Percentiles rank a stretch among this genome's conserved stretches.
Conservation (phyloP, 2,888 invertebrate genomes). For the Teleogryllus oceanicus region DNA sequence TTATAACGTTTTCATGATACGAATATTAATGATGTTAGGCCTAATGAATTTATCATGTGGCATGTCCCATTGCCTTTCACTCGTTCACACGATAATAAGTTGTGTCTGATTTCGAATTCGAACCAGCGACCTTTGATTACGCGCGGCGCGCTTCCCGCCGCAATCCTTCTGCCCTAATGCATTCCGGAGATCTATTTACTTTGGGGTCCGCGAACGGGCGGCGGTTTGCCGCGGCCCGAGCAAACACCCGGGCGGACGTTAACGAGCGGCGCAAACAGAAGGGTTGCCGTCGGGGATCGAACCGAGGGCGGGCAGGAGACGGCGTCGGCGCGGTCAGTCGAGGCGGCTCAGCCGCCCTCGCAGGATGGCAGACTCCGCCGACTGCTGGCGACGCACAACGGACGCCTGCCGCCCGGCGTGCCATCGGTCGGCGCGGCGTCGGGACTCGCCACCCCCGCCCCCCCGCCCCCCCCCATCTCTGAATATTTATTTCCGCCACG, state of each 20-base stretch:
- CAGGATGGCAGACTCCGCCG: background rate
- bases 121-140: no score
- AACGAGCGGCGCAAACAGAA: background rate
- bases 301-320: background rate
- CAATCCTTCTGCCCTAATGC: no score
- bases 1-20: no score
- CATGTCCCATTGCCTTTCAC: no score
- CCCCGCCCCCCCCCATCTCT: slow-evolving; percentile 26
- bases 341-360: background rate
- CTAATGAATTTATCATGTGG: no score
- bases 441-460: background rate
- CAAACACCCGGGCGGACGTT: slow-evolving; percentile 6
- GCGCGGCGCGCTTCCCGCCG: no score
- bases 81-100: no score
- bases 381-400: background rate
- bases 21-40: no score
- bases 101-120: no score
- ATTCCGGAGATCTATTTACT: no score
- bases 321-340: background rate
- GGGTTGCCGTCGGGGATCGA: background rate
- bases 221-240: no score
- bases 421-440: background rate
- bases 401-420: background rate
- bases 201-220: no score
- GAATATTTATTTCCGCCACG: slow-evolving; percentile 32